A percentile compares a stretch with the other conserved stretches of the same genome.
phyloP scores from a whole-genome alignment of 2,113 vertebrate species.

The Nibea coibor region DNA sequence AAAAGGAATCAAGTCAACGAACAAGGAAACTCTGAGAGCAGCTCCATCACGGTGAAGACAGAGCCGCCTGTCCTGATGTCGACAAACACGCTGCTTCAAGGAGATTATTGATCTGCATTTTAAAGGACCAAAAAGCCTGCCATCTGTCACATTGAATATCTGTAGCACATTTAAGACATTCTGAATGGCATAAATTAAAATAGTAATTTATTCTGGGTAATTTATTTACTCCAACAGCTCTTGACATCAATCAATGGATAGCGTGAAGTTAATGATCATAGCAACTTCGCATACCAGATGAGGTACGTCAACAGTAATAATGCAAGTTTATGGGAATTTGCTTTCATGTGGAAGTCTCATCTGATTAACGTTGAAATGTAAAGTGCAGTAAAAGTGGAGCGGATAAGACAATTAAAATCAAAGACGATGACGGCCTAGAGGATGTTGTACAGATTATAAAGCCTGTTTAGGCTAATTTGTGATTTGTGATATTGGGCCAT shows the following conservation, averaged over 20 bases:
- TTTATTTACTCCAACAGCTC: conserved; percentile 14
- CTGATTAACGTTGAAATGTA: not conserved
- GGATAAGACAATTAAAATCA: conserved; percentile 2
- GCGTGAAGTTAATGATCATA: conserved; percentile 1
- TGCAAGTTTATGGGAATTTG: not conserved
- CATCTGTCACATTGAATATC: conserved; percentile 8
- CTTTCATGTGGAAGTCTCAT: not conserved
- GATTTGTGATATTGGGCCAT: not conserved
- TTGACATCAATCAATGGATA: conserved; percentile 16
- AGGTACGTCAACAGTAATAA: conserved; percentile 8
- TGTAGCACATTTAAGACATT: not conserved
- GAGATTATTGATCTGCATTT: conserved; percentile 38
- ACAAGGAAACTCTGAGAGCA: not conserved
- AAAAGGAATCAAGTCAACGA: conserved; percentile 1
- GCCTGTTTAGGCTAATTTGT: not conserved
- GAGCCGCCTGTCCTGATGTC: not conserved
- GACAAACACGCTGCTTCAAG: conserved; percentile 12
- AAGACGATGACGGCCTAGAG: not conserved
- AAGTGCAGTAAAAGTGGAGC: no score
- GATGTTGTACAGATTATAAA: not conserved
- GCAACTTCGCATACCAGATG: conserved; percentile 18
- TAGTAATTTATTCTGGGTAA: not conserved
- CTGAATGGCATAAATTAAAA: not conserved
- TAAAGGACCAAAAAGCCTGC: not conserved
- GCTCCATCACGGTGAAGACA: not conserved